phyloP scores from a whole-genome alignment of 2,797 vertebrate genomes.

The Hyperoplus lanceolatus region DNA sequence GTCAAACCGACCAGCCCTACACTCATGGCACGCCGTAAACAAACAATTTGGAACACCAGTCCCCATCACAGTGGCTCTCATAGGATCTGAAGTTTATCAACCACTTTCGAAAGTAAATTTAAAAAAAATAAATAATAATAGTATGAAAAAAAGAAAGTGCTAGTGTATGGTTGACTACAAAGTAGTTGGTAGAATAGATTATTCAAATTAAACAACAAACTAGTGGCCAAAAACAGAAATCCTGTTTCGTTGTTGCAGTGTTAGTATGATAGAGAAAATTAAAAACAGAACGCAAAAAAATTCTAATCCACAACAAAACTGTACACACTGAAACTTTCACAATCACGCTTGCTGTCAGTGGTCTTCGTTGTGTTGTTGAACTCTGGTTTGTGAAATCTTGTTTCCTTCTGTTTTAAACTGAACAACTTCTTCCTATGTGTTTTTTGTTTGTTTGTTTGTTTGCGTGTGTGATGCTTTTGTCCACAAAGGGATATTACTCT shows the following conservation, averaged over 20 bases:
- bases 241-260: not conserved
- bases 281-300: not conserved
- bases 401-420: slow-evolving; percentile 65
- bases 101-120: not conserved
- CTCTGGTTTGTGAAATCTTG: slow-evolving; percentile 48
- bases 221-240: not conserved
- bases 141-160: too few relatives aligned
- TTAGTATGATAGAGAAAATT: not conserved
- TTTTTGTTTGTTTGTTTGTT: slow-evolving; percentile 54
- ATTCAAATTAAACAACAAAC: not conserved
- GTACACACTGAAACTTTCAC: not conserved
- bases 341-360: slow-evolving; percentile 30
- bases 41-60: not conserved
- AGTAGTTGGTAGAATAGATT: not conserved
- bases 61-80: not conserved
- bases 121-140: too few relatives aligned
- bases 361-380: slow-evolving; percentile 49
- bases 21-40: not conserved
- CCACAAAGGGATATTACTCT: slow-evolving; percentile 94
- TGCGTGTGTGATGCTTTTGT: slow-evolving; percentile 82
- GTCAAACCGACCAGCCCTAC: not conserved
- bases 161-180: too few relatives aligned
- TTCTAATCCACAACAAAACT: not conserved
- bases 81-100: not conserved
- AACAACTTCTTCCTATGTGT: slow-evolving; percentile 74